A percentile compares a stretch with the other conserved stretches of the same genome.
phyloP scores from a whole-genome alignment of 1,140 invertebrate species.

The Hetaerina americana region DNA sequence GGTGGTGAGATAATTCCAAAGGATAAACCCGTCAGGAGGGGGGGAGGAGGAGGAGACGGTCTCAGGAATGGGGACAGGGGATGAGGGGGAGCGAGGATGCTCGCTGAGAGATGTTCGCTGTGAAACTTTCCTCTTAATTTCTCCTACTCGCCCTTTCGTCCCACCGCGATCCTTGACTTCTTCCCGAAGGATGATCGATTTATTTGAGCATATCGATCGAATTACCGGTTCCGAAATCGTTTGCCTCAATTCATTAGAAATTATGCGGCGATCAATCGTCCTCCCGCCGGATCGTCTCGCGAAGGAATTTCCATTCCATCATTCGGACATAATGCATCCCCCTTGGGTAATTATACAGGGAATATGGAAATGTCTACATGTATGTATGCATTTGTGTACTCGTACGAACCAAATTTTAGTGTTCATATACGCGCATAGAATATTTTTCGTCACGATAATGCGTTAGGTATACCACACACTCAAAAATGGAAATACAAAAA shows the following conservation, averaged over 20 bases:
- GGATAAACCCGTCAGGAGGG: no score
- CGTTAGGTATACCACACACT: no score
- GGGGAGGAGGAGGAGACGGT: not conserved
- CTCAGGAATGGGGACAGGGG: not conserved
- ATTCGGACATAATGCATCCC: no score
- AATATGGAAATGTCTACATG: no score
- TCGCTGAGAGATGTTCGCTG: not conserved
- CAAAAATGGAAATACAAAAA: no score
- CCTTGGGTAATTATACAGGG: no score
- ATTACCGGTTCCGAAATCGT: not conserved
- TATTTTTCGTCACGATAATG: no score
- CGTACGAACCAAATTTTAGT: no score
- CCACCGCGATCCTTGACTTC: no score
- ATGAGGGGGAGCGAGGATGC: not conserved
- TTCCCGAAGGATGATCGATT: not conserved
- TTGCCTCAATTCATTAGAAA: not conserved
- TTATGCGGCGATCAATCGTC: not conserved
- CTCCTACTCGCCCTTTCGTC: not conserved
- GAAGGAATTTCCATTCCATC: not conserved
- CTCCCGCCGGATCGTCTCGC: not conserved
- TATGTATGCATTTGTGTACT: no score
- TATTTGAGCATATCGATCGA: not conserved
- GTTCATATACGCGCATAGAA: no score
- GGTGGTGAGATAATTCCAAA: not conserved
- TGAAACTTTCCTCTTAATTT: not conserved